These are phyloP conservation scores for Drosophila meridiana DNA, from an alignment of 2,888 invertebrate genomes.

Conservation along the genomic window DNA sequence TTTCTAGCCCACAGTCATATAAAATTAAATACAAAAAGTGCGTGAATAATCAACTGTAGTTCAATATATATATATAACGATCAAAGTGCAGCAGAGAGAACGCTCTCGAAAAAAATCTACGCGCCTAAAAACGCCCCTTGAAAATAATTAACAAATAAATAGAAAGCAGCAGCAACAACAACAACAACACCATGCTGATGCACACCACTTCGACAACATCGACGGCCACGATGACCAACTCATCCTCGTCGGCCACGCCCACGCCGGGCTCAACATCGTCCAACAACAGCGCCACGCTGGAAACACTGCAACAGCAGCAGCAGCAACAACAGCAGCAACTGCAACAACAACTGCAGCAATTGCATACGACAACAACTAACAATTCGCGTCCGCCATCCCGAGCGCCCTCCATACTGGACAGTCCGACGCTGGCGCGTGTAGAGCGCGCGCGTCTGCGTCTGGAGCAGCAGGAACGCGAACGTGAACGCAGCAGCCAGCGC, in stretches of 20 bases:
- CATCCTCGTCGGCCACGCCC: conserved; percentile 79
- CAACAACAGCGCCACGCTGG: conserved; percentile 79
- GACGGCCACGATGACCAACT: conserved; percentile 76
- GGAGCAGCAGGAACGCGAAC: conserved; percentile 83
- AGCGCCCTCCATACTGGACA: conserved; percentile 87
- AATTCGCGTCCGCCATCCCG: conserved; percentile 83
- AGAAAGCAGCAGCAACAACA: not conserved
- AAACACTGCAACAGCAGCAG: conserved; percentile 67
- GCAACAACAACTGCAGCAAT: conserved; percentile 64
- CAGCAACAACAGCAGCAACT: conserved; percentile 65
- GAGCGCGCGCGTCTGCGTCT: conserved; percentile 87
- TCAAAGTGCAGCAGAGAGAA: conserved; percentile 30
- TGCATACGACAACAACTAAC: conserved; percentile 64
- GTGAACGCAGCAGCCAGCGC: conserved; percentile 63
- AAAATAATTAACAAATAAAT: conserved; percentile 13
- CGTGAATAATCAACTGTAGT: conserved; percentile 38
- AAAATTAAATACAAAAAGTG: conserved; percentile 41
- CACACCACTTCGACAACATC: conserved; percentile 71
- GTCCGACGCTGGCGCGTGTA: conserved; percentile 87
- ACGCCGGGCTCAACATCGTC: conserved; percentile 81
- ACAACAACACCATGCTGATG: conserved; percentile 58
- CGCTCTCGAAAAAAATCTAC: conserved; percentile 20
- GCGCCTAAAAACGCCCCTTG: conserved; percentile 28
- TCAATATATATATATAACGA: conserved; percentile 16
- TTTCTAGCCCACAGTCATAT: conserved; percentile 45